phyloP scores from a whole-genome alignment of 2,113 vertebrate genomes.

The Scopus umbretta region DNA sequence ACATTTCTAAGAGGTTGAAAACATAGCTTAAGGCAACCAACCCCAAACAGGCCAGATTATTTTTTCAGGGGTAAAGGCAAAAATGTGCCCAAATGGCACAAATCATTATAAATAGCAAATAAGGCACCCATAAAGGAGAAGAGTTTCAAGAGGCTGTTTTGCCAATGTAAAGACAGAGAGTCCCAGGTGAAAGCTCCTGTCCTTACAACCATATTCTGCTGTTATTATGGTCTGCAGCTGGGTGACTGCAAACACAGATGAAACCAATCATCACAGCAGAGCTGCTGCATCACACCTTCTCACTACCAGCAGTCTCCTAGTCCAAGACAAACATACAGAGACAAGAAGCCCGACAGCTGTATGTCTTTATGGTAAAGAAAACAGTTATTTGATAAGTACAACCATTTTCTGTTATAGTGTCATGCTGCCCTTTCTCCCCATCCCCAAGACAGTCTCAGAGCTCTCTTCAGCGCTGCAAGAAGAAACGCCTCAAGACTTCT shows the following conservation, averaged over 20 bases:
- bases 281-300: neutral
- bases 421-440: neutral
- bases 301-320: neutral
- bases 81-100: neutral
- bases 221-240: neutral
- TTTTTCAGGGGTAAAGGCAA: neutral
- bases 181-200: neutral
- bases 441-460: neutral
- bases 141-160: neutral
- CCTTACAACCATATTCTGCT: neutral
- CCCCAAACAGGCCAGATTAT: neutral
- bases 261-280: neutral
- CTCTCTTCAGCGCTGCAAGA: neutral
- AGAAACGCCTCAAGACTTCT: neutral
- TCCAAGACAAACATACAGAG: neutral
- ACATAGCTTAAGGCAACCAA: neutral
- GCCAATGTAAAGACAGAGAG: neutral
- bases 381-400: fast-evolving
- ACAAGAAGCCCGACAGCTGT: fast-evolving
- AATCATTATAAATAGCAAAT: neutral
- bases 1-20: neutral
- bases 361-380: neutral
- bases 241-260: neutral
- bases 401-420: neutral
- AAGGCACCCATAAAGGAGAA: neutral